phyloP scores from a whole-genome alignment of 2,113 vertebrate species.

The Istiophorus platypterus region DNA sequence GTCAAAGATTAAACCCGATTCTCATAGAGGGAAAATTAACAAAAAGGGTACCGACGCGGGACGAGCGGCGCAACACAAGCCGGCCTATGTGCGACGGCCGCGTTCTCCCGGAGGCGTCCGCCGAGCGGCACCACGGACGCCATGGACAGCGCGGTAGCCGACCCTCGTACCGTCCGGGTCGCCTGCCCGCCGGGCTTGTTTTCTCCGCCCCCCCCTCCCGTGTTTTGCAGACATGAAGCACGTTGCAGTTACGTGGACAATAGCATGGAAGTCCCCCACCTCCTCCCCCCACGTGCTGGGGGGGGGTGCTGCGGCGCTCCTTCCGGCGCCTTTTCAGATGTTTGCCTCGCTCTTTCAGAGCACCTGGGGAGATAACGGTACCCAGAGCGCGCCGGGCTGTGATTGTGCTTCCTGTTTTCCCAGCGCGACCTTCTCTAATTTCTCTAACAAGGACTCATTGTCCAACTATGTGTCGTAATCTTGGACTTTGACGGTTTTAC shows the following conservation, averaged over 20 bases:
- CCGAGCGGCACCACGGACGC: too few relatives aligned
- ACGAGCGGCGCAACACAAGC: too few relatives aligned
- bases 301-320: constrained; percentile 40
- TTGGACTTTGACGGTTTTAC: constrained; percentile 59
- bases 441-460: constrained; percentile 46
- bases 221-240: constrained; percentile 63
- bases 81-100: too few relatives aligned
- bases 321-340: constrained; percentile 61
- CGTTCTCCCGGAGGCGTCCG: too few relatives aligned
- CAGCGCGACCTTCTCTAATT: constrained; percentile 56
- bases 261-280: constrained; percentile 79
- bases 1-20: too few relatives aligned
- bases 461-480: constrained; percentile 47
- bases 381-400: constrained; percentile 56
- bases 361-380: constrained; percentile 76
- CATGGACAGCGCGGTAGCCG: not conserved
- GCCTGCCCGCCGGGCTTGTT: constrained; percentile 32
- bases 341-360: constrained; percentile 60
- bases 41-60: too few relatives aligned
- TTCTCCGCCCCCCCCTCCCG: too few relatives aligned
- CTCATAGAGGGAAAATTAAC: too few relatives aligned
- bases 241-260: constrained; percentile 64
- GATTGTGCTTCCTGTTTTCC: constrained; percentile 70
- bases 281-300: constrained; percentile 72
- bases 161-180: not conserved